These are phyloP conservation scores for Microctenopoma lineatum DNA, from an alignment of 2,797 vertebrate species.

Conservation along the genomic window DNA sequence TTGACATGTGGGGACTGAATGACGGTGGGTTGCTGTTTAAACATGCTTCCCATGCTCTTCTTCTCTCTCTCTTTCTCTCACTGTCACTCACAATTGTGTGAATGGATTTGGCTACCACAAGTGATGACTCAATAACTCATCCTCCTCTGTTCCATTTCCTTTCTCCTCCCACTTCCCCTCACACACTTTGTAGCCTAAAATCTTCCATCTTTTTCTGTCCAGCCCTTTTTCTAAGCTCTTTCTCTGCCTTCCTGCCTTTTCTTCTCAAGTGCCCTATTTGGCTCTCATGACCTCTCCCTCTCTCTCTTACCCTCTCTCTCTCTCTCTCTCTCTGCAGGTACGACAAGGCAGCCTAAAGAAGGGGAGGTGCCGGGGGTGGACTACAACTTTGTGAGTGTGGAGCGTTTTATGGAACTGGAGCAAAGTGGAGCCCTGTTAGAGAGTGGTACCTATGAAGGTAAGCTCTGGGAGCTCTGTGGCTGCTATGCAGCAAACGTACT, in stretches of 20 bases:
- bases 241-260: conserved; percentile 74
- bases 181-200: conserved; percentile 63
- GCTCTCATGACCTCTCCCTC: conserved; percentile 61
- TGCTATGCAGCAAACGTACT: conserved; percentile 25
- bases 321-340: conserved; percentile 83
- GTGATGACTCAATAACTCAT: conserved; percentile 65
- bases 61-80: conserved; percentile 46
- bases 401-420: conserved; percentile 99
- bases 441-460: conserved; percentile 99
- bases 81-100: conserved; percentile 69
- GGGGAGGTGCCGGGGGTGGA: conserved; percentile 99
- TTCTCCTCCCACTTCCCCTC: conserved; percentile 70
- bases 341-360: conserved; percentile 98
- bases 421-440: conserved; percentile 98
- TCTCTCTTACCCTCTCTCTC: conserved; percentile 1
- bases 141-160: conserved; percentile 72
- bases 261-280: conserved; percentile 73
- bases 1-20: conserved; percentile 52
- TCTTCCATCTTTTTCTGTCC: conserved; percentile 55
- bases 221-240: conserved; percentile 41
- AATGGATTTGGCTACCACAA: conserved; percentile 71
- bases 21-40: conserved; percentile 39
- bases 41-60: conserved; percentile 23
- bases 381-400: conserved; percentile 99
- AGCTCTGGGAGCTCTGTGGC: conserved; percentile 53